These are phyloP conservation scores for Pristis pectinata DNA, from an alignment of 2,797 vertebrate species.

Conservation along the genomic window DNA sequence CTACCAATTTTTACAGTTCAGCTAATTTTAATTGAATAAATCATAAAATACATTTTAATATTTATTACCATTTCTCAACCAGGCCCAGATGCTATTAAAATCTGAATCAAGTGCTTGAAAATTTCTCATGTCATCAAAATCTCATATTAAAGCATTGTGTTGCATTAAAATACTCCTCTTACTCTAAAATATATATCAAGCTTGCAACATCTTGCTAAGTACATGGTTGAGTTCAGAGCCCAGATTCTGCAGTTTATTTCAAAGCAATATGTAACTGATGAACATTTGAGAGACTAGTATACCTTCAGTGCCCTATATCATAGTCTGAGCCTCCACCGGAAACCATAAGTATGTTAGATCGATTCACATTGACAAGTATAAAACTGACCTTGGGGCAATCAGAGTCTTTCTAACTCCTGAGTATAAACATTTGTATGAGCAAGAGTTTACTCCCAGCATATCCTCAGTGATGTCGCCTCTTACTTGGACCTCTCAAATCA, in stretches of 20 bases:
- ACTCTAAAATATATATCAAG: slow-evolving; percentile 28
- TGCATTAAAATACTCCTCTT: background rate
- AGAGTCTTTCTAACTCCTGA: background rate
- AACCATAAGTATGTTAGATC: background rate
- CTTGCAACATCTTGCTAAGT: slow-evolving; percentile 29
- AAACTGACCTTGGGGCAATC: background rate
- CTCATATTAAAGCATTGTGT: background rate
- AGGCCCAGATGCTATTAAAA: slow-evolving; percentile 17
- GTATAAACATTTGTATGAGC: no score
- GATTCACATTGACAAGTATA: background rate
- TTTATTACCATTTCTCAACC: slow-evolving; percentile 23
- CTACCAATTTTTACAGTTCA: slow-evolving; percentile 36
- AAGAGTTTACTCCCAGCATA: no score
- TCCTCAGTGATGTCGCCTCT: no score
- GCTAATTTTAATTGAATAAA: slow-evolving; percentile 35
- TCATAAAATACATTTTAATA: slow-evolving; percentile 31
- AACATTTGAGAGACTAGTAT: background rate
- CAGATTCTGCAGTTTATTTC: background rate
- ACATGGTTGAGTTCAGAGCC: background rate
- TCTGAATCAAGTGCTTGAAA: background rate
- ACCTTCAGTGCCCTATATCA: background rate
- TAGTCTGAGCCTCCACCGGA: background rate
- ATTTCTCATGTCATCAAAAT: slow-evolving; percentile 21
- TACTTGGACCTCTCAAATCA: no score
- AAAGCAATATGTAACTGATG: slow-evolving; percentile 4